These are phyloP conservation scores for Urechis unicinctus DNA, from an alignment of 2,888 invertebrate species.

Conservation along the genomic window DNA sequence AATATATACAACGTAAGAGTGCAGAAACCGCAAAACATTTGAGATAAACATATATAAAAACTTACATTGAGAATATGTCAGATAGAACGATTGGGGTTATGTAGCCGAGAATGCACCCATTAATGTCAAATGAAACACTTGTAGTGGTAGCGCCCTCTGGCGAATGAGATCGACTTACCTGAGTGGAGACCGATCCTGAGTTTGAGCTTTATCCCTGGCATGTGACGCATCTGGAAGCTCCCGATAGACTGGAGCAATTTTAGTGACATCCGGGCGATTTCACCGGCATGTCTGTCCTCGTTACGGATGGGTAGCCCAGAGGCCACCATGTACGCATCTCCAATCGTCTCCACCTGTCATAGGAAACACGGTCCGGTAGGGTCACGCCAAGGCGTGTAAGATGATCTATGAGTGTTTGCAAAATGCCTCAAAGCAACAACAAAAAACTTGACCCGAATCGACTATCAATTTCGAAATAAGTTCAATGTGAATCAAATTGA, in stretches of 20 bases:
- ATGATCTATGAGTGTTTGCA: too few relatives aligned
- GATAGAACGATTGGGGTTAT: too few relatives aligned
- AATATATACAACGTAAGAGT: too few relatives aligned
- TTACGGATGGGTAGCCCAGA: constrained; percentile 6
- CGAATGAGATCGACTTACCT: constrained; percentile 7
- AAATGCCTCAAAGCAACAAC: too few relatives aligned
- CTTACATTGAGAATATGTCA: too few relatives aligned
- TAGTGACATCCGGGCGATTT: constrained; percentile 8
- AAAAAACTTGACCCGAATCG: too few relatives aligned
- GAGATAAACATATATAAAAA: not conserved
- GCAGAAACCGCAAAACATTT: not conserved
- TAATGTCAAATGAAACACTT: too few relatives aligned
- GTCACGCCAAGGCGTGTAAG: too few relatives aligned
- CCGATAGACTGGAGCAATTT: constrained; percentile 2
- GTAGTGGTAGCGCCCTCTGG: too few relatives aligned
- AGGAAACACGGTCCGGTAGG: too few relatives aligned
- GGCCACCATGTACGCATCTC: constrained; percentile 17
- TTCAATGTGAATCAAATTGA: not conserved
- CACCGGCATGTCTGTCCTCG: not conserved
- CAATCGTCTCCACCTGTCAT: constrained; percentile 16
- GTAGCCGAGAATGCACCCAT: too few relatives aligned
- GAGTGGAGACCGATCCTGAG: constrained; percentile 16
- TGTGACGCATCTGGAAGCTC: constrained; percentile 9
- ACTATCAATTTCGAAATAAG: too few relatives aligned
- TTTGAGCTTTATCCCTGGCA: constrained; percentile 6